phyloP scores from a whole-genome alignment of 2,113 vertebrate species.

The Cyprinodon variegatus region DNA sequence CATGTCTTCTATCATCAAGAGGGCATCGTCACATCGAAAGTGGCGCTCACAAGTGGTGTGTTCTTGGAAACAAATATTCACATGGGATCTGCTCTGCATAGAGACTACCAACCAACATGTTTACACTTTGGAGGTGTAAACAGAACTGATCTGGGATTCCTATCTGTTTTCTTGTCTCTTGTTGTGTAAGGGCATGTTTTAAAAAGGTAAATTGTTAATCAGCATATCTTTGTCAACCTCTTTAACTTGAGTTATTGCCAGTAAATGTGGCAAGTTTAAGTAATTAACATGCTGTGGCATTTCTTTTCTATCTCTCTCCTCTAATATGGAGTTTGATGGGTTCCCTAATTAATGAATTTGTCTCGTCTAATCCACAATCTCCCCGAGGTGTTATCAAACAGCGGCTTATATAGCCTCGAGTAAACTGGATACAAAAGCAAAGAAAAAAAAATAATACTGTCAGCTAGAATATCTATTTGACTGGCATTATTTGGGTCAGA shows the following conservation, averaged over 20 bases:
- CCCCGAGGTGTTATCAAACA: constrained; percentile 18
- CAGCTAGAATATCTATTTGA: background rate
- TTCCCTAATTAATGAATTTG: constrained; percentile 16
- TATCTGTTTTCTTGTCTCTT: background rate
- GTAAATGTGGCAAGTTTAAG: constrained; percentile 5
- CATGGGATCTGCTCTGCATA: background rate
- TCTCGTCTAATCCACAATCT: background rate
- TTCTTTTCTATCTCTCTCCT: constrained; percentile 14
- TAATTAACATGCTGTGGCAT: constrained; percentile 21
- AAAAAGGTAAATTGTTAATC: background rate
- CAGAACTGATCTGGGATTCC: background rate
- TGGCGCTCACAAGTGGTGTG: constrained; percentile 59
- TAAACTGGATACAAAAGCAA: background rate
- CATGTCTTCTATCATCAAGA: constrained; percentile 31
- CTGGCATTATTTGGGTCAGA: background rate
- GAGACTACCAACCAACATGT: background rate
- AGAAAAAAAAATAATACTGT: constrained; percentile 5
- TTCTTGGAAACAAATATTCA: constrained; percentile 57
- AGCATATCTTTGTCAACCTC: background rate
- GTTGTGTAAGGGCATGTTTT: background rate
- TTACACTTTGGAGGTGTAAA: background rate
- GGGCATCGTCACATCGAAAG: constrained; percentile 31
- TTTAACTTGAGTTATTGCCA: background rate
- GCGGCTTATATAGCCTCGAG: background rate
- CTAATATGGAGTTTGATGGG: background rate